A percentile compares a stretch with the other conserved stretches of the same genome.
phyloP scores from a whole-genome alignment of 2,888 invertebrate genomes.

The Tiliacea aurago region DNA sequence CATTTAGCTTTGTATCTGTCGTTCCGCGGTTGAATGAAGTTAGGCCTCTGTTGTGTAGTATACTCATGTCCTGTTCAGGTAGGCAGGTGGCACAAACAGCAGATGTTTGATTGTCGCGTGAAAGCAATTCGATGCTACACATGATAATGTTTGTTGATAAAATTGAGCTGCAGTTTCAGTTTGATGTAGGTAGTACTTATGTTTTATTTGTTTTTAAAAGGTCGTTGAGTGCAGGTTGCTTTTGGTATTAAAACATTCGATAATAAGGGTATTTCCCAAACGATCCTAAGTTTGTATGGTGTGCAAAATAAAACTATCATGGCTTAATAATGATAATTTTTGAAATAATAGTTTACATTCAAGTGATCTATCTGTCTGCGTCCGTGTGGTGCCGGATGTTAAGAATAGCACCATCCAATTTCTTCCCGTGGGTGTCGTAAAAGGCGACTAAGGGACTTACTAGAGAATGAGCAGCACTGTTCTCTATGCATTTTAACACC shows the following conservation, averaged over 20 bases:
- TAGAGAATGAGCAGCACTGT: too few species aligned
- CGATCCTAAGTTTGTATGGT: too few species aligned
- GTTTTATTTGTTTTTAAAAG: constrained; percentile 9
- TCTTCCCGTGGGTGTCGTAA: too few species aligned
- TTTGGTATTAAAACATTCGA: neutral
- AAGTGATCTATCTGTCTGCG: neutral
- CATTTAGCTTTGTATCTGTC: neutral
- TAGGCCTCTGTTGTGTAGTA: constrained; percentile 11
- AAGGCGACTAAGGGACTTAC: too few species aligned
- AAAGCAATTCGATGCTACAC: constrained; percentile 54
- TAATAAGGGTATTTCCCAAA: neutral
- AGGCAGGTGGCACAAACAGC: constrained; percentile 72
- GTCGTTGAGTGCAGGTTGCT: neutral
- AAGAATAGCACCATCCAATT: too few species aligned
- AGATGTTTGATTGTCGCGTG: constrained; percentile 49
- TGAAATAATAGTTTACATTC: neutral
- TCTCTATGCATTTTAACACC: too few species aligned
- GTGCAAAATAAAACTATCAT: too few species aligned
- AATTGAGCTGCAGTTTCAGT: constrained; percentile 20
- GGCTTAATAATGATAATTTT: neutral
- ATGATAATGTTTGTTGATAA: constrained; percentile 43
- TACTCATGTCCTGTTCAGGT: constrained; percentile 67
- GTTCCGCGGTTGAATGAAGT: neutral
- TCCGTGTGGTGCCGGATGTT: too few species aligned
- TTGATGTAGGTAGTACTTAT: constrained; percentile 14